Percentiles rank a stretch among this genome's conserved stretches.
Conservation (phyloP, 2,113 vertebrate species). For the Dolichotis patagonum region DNA sequence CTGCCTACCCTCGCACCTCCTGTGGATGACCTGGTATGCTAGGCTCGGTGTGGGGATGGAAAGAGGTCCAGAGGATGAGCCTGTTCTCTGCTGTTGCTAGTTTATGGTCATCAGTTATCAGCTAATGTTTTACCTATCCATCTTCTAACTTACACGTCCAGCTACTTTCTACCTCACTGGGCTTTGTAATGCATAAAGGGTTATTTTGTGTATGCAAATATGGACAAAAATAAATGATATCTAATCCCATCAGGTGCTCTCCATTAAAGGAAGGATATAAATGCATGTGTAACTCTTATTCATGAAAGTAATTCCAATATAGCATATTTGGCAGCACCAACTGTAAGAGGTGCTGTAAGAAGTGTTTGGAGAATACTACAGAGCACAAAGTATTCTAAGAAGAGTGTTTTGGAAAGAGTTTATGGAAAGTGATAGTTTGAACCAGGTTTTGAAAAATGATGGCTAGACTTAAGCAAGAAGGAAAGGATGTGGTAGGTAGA, state of each 20-base stretch:
- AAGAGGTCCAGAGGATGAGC: not conserved
- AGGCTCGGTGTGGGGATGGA: not conserved
- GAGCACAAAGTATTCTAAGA: not conserved
- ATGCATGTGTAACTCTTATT: not conserved
- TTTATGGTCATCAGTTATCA: not conserved
- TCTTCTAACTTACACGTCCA: not conserved
- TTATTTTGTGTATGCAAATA: slow-evolving; percentile 15
- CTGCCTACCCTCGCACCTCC: accelerated
- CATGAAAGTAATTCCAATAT: not conserved
- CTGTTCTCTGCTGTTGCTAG: not conserved
- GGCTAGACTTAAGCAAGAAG: not conserved
- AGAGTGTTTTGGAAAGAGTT: not conserved
- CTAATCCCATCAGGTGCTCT: not conserved
- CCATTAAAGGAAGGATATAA: not conserved
- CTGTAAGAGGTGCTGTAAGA: not conserved
- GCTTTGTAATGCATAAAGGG: not conserved
- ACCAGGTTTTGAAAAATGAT: not conserved
- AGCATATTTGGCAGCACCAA: not conserved
- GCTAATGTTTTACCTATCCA: not conserved
- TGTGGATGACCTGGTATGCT: not conserved
- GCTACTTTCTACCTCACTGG: not conserved
- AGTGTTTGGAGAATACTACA: not conserved
- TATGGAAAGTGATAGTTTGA: not conserved
- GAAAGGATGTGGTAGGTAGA: not conserved
- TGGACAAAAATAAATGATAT: not conserved